These are phyloP conservation scores for Micropterix aruncella DNA, from an alignment of 2,888 invertebrate genomes.

Conservation along the genomic window DNA sequence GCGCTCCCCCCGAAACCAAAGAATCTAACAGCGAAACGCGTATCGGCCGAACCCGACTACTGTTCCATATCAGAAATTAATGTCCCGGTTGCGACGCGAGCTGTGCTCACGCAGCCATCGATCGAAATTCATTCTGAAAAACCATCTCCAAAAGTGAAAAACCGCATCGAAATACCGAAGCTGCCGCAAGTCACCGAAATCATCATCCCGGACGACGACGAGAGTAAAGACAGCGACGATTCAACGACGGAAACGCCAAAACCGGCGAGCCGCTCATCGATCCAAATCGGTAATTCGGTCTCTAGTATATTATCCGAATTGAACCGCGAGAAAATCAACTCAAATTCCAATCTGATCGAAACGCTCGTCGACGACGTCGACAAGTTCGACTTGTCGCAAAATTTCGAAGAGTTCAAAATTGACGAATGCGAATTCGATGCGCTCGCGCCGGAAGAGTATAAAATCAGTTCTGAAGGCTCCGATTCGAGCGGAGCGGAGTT, in stretches of 20 bases:
- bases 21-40: slow-evolving; percentile 48
- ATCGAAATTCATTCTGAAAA: slow-evolving; percentile 35
- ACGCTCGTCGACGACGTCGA: slow-evolving; percentile 36
- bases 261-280: slow-evolving; percentile 36
- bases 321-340: slow-evolving; percentile 30
- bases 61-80: slow-evolving; percentile 65
- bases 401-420: slow-evolving; percentile 68
- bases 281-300: slow-evolving; percentile 46
- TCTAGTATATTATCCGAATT: slow-evolving; percentile 45
- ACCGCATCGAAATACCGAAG: slow-evolving; percentile 51
- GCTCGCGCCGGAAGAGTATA: slow-evolving; percentile 35
- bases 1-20: slow-evolving; percentile 69
- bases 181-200: slow-evolving; percentile 63
- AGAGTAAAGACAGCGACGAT: slow-evolving; percentile 16
- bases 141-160: slow-evolving; percentile 30
- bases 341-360: slow-evolving; percentile 10
- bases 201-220: slow-evolving; percentile 49
- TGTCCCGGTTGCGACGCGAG: slow-evolving; percentile 45
- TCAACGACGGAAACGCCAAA: slow-evolving; percentile 19
- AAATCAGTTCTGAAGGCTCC: slow-evolving; percentile 37
- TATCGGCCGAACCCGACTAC: slow-evolving; percentile 53
- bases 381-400: slow-evolving; percentile 56
- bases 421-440: slow-evolving; percentile 53
- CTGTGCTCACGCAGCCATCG: slow-evolving; percentile 37
- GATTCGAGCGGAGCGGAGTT: slow-evolving; percentile 30